Evolutionary conservation across 2,113 vertebrate genomes (phyloP).

Genomic region (Cyanoramphus novaezelandiae): DNA sequence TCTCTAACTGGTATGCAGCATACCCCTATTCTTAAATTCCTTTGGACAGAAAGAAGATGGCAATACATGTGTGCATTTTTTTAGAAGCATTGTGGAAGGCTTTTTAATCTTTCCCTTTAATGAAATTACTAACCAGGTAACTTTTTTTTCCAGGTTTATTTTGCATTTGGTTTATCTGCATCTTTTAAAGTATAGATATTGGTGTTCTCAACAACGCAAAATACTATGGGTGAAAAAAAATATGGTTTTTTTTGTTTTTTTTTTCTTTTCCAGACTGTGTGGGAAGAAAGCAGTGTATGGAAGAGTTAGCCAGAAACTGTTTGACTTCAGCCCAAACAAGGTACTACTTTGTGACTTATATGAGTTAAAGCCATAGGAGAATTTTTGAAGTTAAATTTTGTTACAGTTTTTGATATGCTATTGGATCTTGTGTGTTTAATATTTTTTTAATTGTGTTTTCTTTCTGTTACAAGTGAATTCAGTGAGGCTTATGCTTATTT

Average conservation of each 20-base stretch:
- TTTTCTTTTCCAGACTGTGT: not conserved
- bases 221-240: fast-evolving
- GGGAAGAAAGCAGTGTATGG: not conserved
- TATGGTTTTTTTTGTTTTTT: not conserved
- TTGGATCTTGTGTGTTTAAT: not conserved
- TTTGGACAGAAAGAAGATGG: not conserved
- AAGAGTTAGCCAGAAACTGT: not conserved
- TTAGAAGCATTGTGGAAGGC: not conserved
- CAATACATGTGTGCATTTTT: not conserved
- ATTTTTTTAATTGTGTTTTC: not conserved
- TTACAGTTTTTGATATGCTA: not conserved
- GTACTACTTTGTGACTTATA: not conserved
- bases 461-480: not conserved
- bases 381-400: not conserved
- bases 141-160: not conserved
- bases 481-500: not conserved
- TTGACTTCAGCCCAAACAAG: not conserved
- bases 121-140: not conserved
- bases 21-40: not conserved
- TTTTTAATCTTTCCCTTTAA: not conserved
- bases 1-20: not conserved
- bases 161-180: not conserved
- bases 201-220: not conserved
- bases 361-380: not conserved
- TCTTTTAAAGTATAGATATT: not conserved